Conservation (phyloP, 2,797 vertebrate species). For the Poecilia picta region DNA sequence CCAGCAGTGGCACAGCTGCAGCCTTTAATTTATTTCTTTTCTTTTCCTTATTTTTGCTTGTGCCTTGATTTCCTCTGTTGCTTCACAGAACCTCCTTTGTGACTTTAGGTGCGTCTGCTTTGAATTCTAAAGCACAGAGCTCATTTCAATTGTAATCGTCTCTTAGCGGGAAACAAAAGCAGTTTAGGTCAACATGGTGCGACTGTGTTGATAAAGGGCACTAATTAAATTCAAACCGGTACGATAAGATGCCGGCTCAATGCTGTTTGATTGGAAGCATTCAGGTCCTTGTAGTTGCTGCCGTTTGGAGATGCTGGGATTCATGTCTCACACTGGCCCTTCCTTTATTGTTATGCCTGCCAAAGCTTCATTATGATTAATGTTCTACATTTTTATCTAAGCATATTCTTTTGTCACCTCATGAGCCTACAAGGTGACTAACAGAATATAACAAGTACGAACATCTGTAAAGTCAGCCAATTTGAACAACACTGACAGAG, state of each 20-base stretch:
- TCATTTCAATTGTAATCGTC: background rate
- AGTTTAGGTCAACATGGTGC: constrained; percentile 12
- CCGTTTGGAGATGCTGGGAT: constrained; percentile 4
- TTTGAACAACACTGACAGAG: background rate
- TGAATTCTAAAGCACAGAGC: constrained; percentile 33
- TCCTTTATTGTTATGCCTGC: constrained; percentile 5
- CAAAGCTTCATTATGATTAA: constrained; percentile 26
- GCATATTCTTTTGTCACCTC: constrained; percentile 11
- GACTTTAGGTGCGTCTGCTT: constrained; percentile 14
- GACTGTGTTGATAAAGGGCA: constrained; percentile 31
- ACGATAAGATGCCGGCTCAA: constrained; percentile 17
- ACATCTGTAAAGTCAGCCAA: background rate
- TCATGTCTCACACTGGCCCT: constrained; percentile 1
- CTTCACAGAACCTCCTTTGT: constrained; percentile 35
- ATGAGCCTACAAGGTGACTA: background rate
- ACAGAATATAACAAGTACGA: background rate
- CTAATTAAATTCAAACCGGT: constrained; percentile 29
- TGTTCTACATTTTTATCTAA: constrained; percentile 11
- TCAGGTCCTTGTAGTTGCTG: background rate
- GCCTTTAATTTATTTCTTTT: constrained; percentile 26
- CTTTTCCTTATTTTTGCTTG: constrained; percentile 27
- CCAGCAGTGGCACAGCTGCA: constrained; percentile 38
- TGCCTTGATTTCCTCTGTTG: constrained; percentile 42
- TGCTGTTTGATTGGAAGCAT: constrained; percentile 18
- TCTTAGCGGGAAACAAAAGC: constrained; percentile 33